These are phyloP conservation scores for Pimephales promelas DNA, from an alignment of 2,113 vertebrate species.

Conservation along the genomic window DNA sequence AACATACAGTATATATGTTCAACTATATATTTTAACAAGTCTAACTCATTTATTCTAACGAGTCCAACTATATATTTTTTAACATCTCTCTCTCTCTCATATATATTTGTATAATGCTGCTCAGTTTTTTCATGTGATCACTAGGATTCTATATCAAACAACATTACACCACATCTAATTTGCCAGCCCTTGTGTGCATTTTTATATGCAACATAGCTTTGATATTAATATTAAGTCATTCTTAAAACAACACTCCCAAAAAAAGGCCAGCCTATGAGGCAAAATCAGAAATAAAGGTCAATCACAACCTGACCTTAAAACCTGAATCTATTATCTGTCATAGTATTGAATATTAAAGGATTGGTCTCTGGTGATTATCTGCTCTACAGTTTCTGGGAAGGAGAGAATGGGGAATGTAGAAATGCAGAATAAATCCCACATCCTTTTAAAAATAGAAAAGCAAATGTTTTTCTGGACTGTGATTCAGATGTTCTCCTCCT, in stretches of 20 bases:
- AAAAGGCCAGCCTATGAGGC: neutral
- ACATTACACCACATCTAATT: neutral
- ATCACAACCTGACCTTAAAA: constrained; percentile 34
- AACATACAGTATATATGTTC: too few relatives aligned
- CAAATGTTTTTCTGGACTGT: constrained; percentile 24
- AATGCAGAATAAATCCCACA: constrained; percentile 24
- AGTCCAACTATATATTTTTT: too few relatives aligned
- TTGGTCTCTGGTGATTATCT: constrained; percentile 22
- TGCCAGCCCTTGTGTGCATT: neutral
- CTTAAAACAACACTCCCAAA: constrained; percentile 8
- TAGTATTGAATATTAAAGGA: constrained; percentile 12
- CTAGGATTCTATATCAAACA: neutral
- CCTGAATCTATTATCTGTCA: constrained; percentile 21
- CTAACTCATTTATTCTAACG: too few relatives aligned
- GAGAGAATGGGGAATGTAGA: constrained; percentile 1
- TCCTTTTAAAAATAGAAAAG: constrained; percentile 38
- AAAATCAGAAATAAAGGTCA: constrained; percentile 1
- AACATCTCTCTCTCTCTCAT: too few relatives aligned
- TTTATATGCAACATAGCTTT: neutral
- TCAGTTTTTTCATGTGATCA: too few relatives aligned
- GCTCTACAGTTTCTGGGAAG: constrained; percentile 17
- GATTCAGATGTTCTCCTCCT: constrained; percentile 32
- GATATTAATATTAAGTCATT: constrained; percentile 34
- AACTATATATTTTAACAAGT: too few relatives aligned
- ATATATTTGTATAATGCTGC: too few relatives aligned